Base-by-base conservation (phyloP, 2,888 invertebrate species). In the Agrotis ipsilon region DNA sequence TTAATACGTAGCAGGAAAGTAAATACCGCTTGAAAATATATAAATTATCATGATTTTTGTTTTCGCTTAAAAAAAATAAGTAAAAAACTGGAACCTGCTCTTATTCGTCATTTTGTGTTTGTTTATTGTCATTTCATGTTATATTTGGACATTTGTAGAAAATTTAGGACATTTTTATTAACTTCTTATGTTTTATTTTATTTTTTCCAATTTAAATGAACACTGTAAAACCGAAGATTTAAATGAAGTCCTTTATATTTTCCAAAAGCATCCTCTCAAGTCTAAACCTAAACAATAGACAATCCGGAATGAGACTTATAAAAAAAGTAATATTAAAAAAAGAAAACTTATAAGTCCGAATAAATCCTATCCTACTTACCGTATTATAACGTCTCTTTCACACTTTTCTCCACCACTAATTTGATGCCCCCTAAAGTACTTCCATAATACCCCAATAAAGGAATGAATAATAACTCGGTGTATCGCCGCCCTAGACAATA, bases 401-500 rank as follows among this genome's bases (percentile, higher is more conserved):
- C 45, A 13, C 32, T 32, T 27, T 57, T 18, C 13, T 9, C 11
- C 24, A 39, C n/a, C 18, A 43, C 48, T 61, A 68, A 48, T 66
- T 61, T 57, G 2, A 55, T 72, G 51, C 39, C 45, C 48, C 43
- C 58, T 19, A 55, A 66, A 62, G 19, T 59, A 73, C 68, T 66
- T 51, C 66, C 24, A 18, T 57, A 73, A 59, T 59, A 52, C 48
- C 46, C 57, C 55, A 78, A 74, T 65, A 70, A 48, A 72, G 68
- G 54, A 64, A 75, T 79, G 65, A 82, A 76, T 82, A 75, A 84
- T 55, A 55, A 64, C 82, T 70, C 70, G 65, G 66, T 86, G 83
- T 80, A 64, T 59, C 75, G 32, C 84, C 16, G 18, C 55, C 78
- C 72, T 72, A 77, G 63, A 27, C 55, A 55, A 72, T 79, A 80